These are phyloP conservation scores for Epiblema foenella DNA, from an alignment of 2,888 invertebrate species.

Conservation along the genomic window DNA sequence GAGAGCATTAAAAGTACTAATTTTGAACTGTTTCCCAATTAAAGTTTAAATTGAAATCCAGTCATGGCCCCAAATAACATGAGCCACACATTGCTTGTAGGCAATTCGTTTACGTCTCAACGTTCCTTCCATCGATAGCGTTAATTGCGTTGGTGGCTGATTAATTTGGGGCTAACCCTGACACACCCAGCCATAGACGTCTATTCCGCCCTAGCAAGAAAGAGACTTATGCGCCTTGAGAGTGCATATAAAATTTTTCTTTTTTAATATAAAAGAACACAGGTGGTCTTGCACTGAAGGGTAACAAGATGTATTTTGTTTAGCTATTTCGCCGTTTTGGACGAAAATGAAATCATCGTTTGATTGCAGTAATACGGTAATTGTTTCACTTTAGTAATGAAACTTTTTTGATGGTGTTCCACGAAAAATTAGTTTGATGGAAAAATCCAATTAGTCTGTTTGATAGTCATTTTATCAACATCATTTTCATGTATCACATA, in stretches of 20 bases:
- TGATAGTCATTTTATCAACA: background rate
- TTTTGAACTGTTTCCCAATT: too few relatives aligned
- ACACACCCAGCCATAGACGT: slow-evolving; percentile 17
- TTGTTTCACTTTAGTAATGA: slow-evolving; percentile 27
- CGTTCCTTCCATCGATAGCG: slow-evolving; percentile 22
- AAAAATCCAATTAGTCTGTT: background rate
- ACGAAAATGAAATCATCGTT: slow-evolving; percentile 1
- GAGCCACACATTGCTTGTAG: background rate
- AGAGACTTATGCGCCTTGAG: background rate
- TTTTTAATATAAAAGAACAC: background rate
- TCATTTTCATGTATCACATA: background rate
- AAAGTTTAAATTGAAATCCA: background rate
- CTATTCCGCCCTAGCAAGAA: background rate
- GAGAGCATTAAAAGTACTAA: too few relatives aligned
- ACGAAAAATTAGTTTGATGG: background rate
- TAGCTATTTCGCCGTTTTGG: background rate
- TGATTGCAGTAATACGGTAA: slow-evolving; percentile 20
- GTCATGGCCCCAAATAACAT: background rate
- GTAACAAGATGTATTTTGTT: background rate
- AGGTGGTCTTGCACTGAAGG: background rate
- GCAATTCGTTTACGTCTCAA: slow-evolving; percentile 27
- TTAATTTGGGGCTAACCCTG: slow-evolving; percentile 36
- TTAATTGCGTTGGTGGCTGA: slow-evolving; percentile 33
- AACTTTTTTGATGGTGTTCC: background rate
- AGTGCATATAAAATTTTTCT: background rate